phyloP scores from a whole-genome alignment of 2,888 invertebrate genomes.

The Tinea semifulvella region DNA sequence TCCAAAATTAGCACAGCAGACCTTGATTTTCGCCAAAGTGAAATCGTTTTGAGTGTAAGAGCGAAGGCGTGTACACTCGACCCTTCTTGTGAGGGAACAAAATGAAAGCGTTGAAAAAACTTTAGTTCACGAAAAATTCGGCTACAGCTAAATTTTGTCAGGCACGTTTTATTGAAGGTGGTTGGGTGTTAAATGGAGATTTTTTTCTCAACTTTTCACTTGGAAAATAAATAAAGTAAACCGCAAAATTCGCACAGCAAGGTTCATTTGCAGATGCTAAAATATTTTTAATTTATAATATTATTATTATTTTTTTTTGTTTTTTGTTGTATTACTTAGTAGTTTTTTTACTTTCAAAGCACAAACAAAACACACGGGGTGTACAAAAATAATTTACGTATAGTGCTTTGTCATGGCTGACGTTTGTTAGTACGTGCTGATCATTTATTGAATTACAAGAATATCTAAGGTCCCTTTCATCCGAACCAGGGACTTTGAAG shows the following conservation, averaged over 20 bases:
- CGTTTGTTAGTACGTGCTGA: no score
- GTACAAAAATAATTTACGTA: no score
- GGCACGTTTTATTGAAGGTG: neutral
- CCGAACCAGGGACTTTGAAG: neutral
- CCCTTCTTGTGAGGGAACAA: slow-evolving; percentile 8
- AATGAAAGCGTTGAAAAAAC: slow-evolving; percentile 3
- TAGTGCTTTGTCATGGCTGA: no score
- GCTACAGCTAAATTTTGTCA: neutral
- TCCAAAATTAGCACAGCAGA: no score
- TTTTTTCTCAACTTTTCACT: neutral
- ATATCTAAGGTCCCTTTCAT: neutral
- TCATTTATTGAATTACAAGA: neutral
- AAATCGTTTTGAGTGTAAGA: slow-evolving; percentile 8
- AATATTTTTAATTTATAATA: neutral
- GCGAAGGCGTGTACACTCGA: slow-evolving; percentile 1
- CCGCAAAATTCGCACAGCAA: neutral
- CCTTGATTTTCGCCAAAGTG: slow-evolving; percentile 6
- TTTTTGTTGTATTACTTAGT: neutral
- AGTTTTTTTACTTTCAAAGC: neutral
- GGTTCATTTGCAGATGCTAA: neutral
- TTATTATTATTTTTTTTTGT: neutral
- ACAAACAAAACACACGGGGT: no score
- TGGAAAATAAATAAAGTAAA: neutral
- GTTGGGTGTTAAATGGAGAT: neutral
- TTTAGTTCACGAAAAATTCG: neutral